Conservation (phyloP, 2,888 invertebrate species). For the Ceramica pisi region DNA sequence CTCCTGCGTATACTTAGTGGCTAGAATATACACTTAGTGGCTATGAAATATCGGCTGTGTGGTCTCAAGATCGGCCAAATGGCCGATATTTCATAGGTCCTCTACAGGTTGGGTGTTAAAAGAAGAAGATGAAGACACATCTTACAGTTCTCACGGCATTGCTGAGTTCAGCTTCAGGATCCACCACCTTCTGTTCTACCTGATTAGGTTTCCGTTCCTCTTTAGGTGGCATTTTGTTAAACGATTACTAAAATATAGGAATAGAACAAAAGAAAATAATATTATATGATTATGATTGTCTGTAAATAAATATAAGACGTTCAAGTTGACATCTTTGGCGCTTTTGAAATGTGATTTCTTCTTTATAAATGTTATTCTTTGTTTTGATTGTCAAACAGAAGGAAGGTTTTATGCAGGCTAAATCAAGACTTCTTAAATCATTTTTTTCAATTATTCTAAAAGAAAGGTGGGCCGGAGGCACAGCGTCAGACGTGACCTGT, state of each 20-base stretch:
- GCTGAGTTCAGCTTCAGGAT: slow-evolving; percentile 87
- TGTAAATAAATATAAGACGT: slow-evolving; percentile 32
- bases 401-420: slow-evolving; percentile 1
- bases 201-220: slow-evolving; percentile 69
- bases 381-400: not conserved
- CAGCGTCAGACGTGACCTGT: too few relatives aligned
- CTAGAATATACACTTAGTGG: too few relatives aligned
- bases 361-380: slow-evolving; percentile 13
- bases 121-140: not conserved
- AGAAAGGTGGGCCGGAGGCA: too few relatives aligned
- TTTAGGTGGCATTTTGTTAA: slow-evolving; percentile 78
- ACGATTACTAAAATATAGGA: slow-evolving; percentile 43
- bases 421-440: not conserved
- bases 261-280: slow-evolving; percentile 47
- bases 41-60: too few relatives aligned
- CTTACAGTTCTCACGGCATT: slow-evolving; percentile 85
- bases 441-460: not conserved
- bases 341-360: slow-evolving; percentile 47
- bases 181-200: slow-evolving; percentile 82
- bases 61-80: too few relatives aligned
- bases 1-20: too few relatives aligned
- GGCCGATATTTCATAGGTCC: too few relatives aligned
- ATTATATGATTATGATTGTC: slow-evolving; percentile 40
- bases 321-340: slow-evolving; percentile 29
- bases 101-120: not conserved